Conservation (phyloP, 2,113 vertebrate species). For the Corydoras maculifer region DNA sequence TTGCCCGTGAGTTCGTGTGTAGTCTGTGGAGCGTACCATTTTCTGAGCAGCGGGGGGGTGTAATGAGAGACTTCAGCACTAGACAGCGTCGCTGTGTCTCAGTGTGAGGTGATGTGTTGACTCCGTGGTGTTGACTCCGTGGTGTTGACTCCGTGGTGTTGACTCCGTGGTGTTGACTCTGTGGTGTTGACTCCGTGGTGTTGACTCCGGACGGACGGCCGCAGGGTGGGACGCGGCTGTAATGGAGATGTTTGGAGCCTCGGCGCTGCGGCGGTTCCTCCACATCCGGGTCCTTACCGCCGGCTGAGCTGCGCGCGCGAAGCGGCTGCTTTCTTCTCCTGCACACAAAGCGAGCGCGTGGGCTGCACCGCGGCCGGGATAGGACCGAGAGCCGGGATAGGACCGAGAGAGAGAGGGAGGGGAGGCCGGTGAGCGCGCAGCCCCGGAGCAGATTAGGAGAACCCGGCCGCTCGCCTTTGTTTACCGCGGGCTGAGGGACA, state of each 20-base stretch:
- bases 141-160: not conserved
- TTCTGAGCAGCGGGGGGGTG: not conserved
- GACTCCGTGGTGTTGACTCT: not conserved
- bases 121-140: not conserved
- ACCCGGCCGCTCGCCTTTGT: conserved; percentile 35
- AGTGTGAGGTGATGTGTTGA: not conserved
- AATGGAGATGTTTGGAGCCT: conserved; percentile 18
- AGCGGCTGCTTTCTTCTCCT: conserved; percentile 14
- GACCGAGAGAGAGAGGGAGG: conserved; percentile 9
- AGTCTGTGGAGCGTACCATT: conserved; percentile 42
- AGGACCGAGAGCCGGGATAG: conserved; percentile 31
- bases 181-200: no score
- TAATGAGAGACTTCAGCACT: conserved; percentile 42
- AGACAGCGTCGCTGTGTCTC: conserved; percentile 44
- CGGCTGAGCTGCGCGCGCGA: conserved; percentile 25
- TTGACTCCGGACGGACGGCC: no score
- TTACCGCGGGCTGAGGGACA: conserved; percentile 41
- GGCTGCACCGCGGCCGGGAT: conserved; percentile 10
- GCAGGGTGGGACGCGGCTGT: no score
- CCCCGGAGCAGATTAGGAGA: no score
- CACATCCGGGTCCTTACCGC: not conserved
- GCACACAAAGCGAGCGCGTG: conserved; percentile 7
- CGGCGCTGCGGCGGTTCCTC: conserved; percentile 16
- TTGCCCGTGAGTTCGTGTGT: not conserved
- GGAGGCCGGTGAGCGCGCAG: conserved; percentile 1